Conservation (phyloP, 2,797 vertebrate species). For the Etheostoma nigrum region DNA sequence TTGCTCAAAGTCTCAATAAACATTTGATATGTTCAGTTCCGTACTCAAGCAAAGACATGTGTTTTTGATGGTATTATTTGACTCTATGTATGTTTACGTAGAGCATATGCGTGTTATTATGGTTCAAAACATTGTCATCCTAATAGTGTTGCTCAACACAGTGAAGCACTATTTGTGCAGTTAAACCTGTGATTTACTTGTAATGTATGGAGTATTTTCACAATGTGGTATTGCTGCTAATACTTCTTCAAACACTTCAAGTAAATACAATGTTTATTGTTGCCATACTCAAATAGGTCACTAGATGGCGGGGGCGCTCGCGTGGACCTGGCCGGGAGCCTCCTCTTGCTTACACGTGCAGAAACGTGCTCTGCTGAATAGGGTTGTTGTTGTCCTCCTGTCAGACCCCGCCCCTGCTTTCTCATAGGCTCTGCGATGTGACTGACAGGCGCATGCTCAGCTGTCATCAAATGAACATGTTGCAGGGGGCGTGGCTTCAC, state of each 20-base stretch:
- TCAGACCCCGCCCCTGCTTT: slow-evolving; percentile 15
- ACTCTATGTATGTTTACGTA: not conserved
- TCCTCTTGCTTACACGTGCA: slow-evolving; percentile 54
- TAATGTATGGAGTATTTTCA: no score
- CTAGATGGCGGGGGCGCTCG: slow-evolving; percentile 34
- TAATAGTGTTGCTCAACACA: not conserved
- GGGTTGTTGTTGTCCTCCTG: slow-evolving; percentile 33
- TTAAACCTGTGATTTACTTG: no score
- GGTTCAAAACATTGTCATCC: not conserved
- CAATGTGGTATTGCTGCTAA: no score
- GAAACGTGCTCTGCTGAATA: slow-evolving; percentile 30
- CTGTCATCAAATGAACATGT: not conserved
- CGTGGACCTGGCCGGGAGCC: not conserved
- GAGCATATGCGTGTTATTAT: not conserved
- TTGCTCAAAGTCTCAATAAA: slow-evolving; percentile 17
- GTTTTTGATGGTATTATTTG: not conserved
- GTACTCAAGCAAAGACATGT: not conserved
- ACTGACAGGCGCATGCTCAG: slow-evolving; percentile 14
- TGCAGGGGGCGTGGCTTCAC: slow-evolving; percentile 19
- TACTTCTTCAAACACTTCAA: no score
- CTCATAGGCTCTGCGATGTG: slow-evolving; percentile 31
- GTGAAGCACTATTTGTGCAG: no score
- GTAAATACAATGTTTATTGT: no score
- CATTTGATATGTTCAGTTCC: not conserved
- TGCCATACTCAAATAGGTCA: not conserved